Base-by-base conservation (phyloP, 2,797 vertebrate genomes). In the Falco novaeseelandiae region DNA sequence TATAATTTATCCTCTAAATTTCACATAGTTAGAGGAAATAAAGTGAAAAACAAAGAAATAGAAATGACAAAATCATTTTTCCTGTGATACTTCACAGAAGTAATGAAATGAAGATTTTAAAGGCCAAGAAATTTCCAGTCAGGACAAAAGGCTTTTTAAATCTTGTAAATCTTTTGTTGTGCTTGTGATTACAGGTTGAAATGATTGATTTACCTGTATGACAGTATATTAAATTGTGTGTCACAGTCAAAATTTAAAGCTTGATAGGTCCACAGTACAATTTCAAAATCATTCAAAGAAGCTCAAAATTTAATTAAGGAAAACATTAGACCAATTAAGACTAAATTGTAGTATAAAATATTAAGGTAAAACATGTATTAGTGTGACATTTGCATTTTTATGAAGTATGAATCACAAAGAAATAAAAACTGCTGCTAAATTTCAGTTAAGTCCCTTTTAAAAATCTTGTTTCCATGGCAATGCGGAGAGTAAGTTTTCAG, bases 401-500 rank as follows among this genome's bases (percentile, higher is more conserved):
- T 98, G 95, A 98, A 98, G 97, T 97, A 98, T 98, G 98, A 98
- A 98, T 98, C 98, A 98, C 97, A 98, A 98, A 97, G 97, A 98
- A 98, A 98, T 98, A 98, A 98, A 98, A 98, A 98, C 98, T 98
- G 97, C 97, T 97, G 96, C 96, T 98, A 98, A 98, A 98, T 98
- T 98, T 98, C 97, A 96, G 97, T 98, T 97, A 98, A 98, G 97
- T 96, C 96, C 77, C 96, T 97, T 98, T 97, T 97, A 95, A 98
- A 98, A 98, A 97, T 98, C 97, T 96, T 97, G 98, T 98, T 98
- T 97, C 98, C 98, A 98, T 98, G 97, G 98, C 96, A 97, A 98
- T 98, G 89, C 94, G 96, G 97, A 97, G 95, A 98, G 96, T 96
- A 98, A 98, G 96, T 98, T 98, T 98, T 98, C 97, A 97, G 91